Base-by-base conservation (phyloP, 2,113 vertebrate genomes). In the Synchiropus splendidus region DNA sequence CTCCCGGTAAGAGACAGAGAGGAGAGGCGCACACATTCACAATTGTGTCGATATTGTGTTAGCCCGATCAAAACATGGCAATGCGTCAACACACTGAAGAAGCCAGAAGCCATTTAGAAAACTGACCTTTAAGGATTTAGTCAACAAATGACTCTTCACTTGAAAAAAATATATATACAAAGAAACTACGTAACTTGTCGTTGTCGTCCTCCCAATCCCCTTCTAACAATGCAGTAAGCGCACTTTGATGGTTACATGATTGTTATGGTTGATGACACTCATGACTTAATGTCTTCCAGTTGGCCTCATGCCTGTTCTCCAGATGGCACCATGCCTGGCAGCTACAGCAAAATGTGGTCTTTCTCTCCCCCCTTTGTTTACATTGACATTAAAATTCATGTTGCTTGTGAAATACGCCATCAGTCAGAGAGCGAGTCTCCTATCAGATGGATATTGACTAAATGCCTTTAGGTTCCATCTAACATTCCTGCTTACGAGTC, bases 221-320 rank as follows among this genome's bases (percentile, higher is more conserved):
- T 27, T 27, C 21, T 27, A 27, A 70, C 40, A 54, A 55, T 68
- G 55, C 18, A 77, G 68, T 47, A 47, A 53, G 48, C 38, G 16
- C 50, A 68, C 61, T 66, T 71, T 79, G 59, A 68, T 71, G 65
- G 66, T 71, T 65, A 82, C 74, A 76, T 78, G 74, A 76, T 78
- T 78, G 79, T 78, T 78, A 74, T 76, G 77, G 70, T 74, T 77
- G 75, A 76, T 74, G 70, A 78, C 72, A 73, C 67, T 76, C 72
- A 72, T 79, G 68, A 74, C 68, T 82, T 76, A 76, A 78, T 81
- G 72, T 74, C 61, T 77, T 77, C 67, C 74, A 76, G 70, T 79
- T 81, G 79, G 79, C 74, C 58, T 75, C 64, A 61, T 76, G 77
- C 72, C 77, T 71, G 72, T 73, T 64, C 72, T 75, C 74, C 79